A percentile compares a stretch with the other conserved stretches of the same genome.
Conservation (phyloP, 2,797 vertebrate species). For the Coluber constrictor region DNA sequence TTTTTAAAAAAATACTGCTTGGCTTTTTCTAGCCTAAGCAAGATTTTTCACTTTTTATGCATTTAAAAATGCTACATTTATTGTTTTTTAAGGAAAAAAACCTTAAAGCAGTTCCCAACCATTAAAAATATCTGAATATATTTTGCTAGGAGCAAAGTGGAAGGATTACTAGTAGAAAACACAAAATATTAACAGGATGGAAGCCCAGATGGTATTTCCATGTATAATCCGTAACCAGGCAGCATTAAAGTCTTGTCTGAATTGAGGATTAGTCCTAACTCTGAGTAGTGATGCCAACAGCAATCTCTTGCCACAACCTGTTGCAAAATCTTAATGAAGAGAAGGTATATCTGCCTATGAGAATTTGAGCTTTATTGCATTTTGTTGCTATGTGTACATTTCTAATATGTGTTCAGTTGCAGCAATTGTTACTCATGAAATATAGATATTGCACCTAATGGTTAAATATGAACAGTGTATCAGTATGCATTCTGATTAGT, state of each 20-base stretch:
- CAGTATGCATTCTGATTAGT: neutral
- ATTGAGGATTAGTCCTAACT: constrained; percentile 13
- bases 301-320: neutral
- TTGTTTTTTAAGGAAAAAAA: neutral
- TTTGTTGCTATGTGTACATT: neutral
- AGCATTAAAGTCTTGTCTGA: constrained; percentile 13
- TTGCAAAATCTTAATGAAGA: neutral
- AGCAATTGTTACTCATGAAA: constrained; percentile 2
- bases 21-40: neutral
- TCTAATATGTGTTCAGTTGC: neutral
- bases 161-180: constrained; percentile 6
- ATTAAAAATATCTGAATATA: neutral
- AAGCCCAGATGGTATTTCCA: constrained; percentile 19
- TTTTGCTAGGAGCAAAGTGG: constrained; percentile 7
- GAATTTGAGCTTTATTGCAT: neutral
- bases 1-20: neutral
- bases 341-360: neutral
- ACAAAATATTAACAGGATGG: constrained; percentile 16
- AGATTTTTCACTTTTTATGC: neutral
- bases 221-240: constrained; percentile 10
- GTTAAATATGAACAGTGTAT: neutral
- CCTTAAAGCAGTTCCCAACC: neutral
- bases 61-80: neutral
- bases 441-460: neutral
- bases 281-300: neutral